These are phyloP conservation scores for Trachemys scripta DNA, from an alignment of 2,113 vertebrate species.

Conservation along the genomic window DNA sequence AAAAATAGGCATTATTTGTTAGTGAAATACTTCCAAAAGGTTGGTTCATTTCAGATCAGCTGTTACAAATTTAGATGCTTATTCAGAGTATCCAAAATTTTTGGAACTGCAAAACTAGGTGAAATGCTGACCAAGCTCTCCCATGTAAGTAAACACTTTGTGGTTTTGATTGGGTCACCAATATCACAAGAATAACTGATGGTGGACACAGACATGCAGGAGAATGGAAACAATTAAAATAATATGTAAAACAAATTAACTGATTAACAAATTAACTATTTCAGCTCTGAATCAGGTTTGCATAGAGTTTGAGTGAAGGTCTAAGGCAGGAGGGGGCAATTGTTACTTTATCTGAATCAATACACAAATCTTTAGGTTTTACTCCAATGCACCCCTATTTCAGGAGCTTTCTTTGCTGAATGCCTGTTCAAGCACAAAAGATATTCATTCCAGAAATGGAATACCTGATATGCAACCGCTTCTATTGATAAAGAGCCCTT, in stretches of 20 bases:
- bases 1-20: neutral
- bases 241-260: neutral
- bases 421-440: neutral
- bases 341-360: neutral
- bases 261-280: too few relatives aligned
- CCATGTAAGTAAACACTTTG: neutral
- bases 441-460: neutral
- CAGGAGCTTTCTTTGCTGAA: neutral
- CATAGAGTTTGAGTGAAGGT: neutral
- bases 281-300: neutral
- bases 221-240: neutral
- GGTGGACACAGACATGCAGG: neutral
- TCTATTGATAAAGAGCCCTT: neutral
- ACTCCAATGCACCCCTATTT: neutral
- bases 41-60: neutral
- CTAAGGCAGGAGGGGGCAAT: neutral
- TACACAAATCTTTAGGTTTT: neutral
- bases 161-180: neutral
- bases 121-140: neutral
- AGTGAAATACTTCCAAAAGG: neutral
- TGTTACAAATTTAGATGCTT: neutral
- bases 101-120: neutral
- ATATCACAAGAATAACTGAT: neutral
- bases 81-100: neutral
- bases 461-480: neutral